Conservation (phyloP, 2,888 invertebrate genomes). For the Yponomeuta cagnagella region DNA sequence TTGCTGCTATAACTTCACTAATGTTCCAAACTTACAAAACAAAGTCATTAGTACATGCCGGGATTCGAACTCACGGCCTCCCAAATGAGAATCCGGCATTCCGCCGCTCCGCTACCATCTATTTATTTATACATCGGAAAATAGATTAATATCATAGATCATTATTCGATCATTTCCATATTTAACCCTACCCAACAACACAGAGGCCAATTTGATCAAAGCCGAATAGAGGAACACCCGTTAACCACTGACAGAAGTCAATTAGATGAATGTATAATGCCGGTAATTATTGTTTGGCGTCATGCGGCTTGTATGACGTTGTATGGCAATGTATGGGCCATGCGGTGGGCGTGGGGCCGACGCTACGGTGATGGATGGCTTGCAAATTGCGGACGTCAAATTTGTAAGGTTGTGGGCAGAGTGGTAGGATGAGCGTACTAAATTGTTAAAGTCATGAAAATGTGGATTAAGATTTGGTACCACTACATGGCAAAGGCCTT, state of each 20-base stretch:
- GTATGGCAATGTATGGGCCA: slow-evolving; percentile 5
- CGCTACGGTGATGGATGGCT: slow-evolving; percentile 9
- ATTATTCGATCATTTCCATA: not conserved
- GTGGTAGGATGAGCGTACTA: not conserved
- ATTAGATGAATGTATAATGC: slow-evolving; percentile 11
- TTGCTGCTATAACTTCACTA: too few species aligned
- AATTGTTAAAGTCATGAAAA: not conserved
- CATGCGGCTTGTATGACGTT: slow-evolving; percentile 3
- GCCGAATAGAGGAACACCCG: slow-evolving; percentile 5
- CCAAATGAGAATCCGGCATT: too few species aligned
- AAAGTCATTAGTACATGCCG: too few species aligned
- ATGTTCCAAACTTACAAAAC: too few species aligned
- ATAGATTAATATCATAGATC: too few species aligned
- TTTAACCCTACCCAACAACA: not conserved
- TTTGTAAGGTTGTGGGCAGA: not conserved
- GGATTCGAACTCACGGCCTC: too few species aligned
- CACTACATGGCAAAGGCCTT: too few species aligned
- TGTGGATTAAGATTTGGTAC: not conserved
- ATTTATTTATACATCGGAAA: too few species aligned
- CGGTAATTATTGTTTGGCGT: slow-evolving; percentile 10
- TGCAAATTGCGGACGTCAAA: slow-evolving; percentile 4
- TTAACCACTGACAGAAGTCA: slow-evolving; percentile 6
- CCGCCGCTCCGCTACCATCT: too few species aligned
- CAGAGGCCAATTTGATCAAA: not conserved
- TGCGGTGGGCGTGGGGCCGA: not conserved